These are phyloP conservation scores for Aromia moschata DNA, from an alignment of 2,888 invertebrate genomes.

Conservation along the genomic window DNA sequence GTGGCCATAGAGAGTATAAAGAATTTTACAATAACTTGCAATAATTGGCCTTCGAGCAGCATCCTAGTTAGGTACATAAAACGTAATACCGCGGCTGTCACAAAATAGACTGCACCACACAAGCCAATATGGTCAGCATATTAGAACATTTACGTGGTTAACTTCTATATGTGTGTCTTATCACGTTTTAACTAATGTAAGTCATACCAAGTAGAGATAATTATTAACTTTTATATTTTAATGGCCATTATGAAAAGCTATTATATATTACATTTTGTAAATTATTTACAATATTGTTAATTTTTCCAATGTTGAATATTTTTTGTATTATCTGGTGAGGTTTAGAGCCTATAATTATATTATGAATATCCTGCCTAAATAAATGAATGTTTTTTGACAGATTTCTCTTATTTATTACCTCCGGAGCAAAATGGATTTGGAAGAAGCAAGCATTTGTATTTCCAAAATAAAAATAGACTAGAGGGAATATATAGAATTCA, in stretches of 20 bases:
- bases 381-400: slow-evolving; percentile 6
- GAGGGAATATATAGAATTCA: too few relatives aligned
- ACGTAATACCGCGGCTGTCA: neutral
- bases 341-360: neutral
- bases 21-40: too few relatives aligned
- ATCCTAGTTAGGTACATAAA: neutral
- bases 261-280: slow-evolving; percentile 1
- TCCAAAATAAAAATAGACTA: too few relatives aligned
- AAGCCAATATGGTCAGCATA: neutral
- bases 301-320: slow-evolving; percentile 23
- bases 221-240: slow-evolving; percentile 12
- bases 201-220: slow-evolving; percentile 14
- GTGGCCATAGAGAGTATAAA: neutral
- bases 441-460: too few relatives aligned
- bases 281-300: slow-evolving; percentile 22
- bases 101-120: neutral
- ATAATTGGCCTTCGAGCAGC: too few relatives aligned
- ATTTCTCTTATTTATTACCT: neutral
- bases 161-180: neutral
- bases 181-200: slow-evolving; percentile 2
- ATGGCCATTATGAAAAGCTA: slow-evolving; percentile 9
- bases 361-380: slow-evolving; percentile 13
- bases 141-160: neutral
- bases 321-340: slow-evolving; percentile 8
- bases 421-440: too few relatives aligned